Evolutionary conservation across 1,140 invertebrate genomes (phyloP), one percentile per base, ranked within the genome.

Genomic region (Chironomus striatipennis): DNA sequence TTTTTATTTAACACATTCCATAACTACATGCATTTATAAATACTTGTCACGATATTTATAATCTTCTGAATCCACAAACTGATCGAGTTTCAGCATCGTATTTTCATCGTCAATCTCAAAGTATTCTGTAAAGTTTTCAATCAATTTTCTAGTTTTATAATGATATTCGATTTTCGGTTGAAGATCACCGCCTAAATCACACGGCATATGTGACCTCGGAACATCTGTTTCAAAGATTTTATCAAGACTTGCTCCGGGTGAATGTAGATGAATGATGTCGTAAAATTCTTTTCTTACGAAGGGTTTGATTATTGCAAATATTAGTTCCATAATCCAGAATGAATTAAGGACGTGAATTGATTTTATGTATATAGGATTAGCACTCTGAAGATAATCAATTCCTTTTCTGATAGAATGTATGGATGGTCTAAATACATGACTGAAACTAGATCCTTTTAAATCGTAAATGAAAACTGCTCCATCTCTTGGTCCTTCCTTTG

Each of bases 171-270:
- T 77, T 9, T 82, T 18, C 15, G 77, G 77, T 12, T 81, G 80
- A 73, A 85, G 78, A 77, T 83, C 79, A 0, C 85, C 85, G 43
- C 84, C 84, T 75, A 79, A 85, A 76, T 86, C 84, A 42, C 79
- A 78, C 17, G 85, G 85, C n/a, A 86, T 76, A 78, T 81, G 84
- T 34, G 82, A 77, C 73, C 80, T 81, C 43, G 84, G 81, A 74
- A 86, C 81, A 64, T 75, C 75, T 2, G 81, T 76, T 34, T 81
- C 24, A 76, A 84, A 83, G 75, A 86, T 78, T 73, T 82, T 79
- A 5, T 83, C 80, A 21, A 82, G 78, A 43, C 83, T 79, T 5
- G 81, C 79, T 43, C 78, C 79, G 17, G 79, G 75, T 72, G 78
- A 73, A 77, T 86, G 79, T 17, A 84, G 75, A 75, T 84, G 80